A percentile compares a stretch with the other conserved stretches of the same genome.
phyloP scores from a whole-genome alignment of 2,113 vertebrate genomes.

The Poicephalus meyeri region DNA sequence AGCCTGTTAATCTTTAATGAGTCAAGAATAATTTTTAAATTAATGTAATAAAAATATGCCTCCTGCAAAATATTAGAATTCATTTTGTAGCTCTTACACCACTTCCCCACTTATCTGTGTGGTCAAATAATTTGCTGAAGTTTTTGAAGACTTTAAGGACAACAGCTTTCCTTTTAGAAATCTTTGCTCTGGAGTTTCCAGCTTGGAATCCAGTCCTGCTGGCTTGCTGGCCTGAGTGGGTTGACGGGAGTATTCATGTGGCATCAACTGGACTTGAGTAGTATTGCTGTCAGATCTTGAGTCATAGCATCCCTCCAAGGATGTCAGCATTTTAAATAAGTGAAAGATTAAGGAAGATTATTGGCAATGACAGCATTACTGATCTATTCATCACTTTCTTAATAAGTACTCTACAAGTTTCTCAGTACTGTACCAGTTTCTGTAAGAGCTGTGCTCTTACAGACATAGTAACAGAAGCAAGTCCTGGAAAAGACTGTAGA shows the following conservation, averaged over 20 bases:
- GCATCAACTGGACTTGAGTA: rapidly evolving
- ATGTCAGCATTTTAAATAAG: background rate
- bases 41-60: background rate
- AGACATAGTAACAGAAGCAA: background rate
- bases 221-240: background rate
- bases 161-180: background rate
- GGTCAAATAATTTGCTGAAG: background rate
- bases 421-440: background rate
- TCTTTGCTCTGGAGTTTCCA: background rate
- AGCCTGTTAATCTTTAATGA: background rate
- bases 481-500: background rate
- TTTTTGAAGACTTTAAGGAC: background rate
- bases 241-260: background rate
- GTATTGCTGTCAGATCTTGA: background rate
- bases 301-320: background rate
- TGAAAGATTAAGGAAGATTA: background rate
- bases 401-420: background rate
- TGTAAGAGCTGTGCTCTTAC: background rate
- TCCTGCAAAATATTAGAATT: background rate
- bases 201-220: background rate
- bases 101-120: background rate
- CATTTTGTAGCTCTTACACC: background rate
- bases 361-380: background rate
- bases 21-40: background rate
- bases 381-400: background rate